These are phyloP conservation scores for Sorex maritimensis DNA, from an alignment of 2,797 vertebrate genomes.

Conservation along the genomic window DNA sequence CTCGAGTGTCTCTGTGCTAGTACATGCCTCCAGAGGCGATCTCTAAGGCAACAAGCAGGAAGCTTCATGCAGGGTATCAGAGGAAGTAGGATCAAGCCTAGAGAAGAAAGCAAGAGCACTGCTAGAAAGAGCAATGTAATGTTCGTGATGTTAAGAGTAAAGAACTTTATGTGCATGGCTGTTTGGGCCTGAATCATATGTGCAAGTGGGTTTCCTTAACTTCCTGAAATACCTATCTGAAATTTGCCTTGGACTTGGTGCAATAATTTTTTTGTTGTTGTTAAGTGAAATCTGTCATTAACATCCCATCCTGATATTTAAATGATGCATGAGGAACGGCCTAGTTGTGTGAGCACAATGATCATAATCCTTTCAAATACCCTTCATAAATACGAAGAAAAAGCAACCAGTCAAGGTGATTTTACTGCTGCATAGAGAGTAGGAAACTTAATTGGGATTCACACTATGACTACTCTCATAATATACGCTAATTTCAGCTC, in stretches of 20 bases:
- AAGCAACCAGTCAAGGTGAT: constrained; percentile 52
- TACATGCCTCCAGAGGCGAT: background rate
- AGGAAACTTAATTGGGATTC: constrained; percentile 68
- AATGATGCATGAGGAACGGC: constrained; percentile 19
- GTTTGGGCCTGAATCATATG: background rate
- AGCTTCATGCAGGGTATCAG: background rate
- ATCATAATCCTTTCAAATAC: constrained; percentile 25
- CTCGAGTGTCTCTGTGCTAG: background rate
- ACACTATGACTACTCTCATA: constrained; percentile 60
- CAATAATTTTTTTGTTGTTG: constrained; percentile 25
- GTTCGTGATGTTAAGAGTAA: constrained; percentile 20
- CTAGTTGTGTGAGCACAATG: constrained; percentile 43
- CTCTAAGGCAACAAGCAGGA: background rate
- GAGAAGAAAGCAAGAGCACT: background rate
- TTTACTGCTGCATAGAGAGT: constrained; percentile 56
- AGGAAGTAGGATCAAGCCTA: constrained; percentile 4
- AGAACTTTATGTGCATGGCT: background rate
- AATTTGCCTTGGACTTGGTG: constrained; percentile 18
- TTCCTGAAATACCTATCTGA: constrained; percentile 9
- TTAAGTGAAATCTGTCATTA: constrained; percentile 9
- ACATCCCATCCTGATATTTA: constrained; percentile 37
- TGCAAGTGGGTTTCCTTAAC: constrained; percentile 40
- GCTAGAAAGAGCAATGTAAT: background rate
- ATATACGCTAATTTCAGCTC: constrained; percentile 67
- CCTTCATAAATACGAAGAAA: constrained; percentile 15